Base-by-base conservation (phyloP, 2,113 vertebrate genomes). In the Ageneiosus marmoratus region DNA sequence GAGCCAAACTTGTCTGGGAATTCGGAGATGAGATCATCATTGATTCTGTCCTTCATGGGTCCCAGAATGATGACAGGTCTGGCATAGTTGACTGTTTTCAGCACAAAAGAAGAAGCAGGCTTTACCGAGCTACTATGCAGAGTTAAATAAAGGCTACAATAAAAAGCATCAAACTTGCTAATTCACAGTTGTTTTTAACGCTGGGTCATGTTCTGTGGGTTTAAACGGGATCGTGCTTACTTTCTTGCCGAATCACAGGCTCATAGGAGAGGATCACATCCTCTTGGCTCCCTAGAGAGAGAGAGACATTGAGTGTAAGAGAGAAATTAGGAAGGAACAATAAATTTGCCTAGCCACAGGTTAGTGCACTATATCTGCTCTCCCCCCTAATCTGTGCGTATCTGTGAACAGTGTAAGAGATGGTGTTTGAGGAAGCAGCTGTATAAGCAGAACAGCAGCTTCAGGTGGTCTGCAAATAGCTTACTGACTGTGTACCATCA, bases 1-100 rank as follows among this genome's bases (percentile, higher is more conserved):
- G 97, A 99, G 51, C 98, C 97, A 92, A 99, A 99, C 90, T 99
- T 99, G 87, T 99, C 97, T 37, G 98, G 98, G 86, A 98, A 99
- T 90, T 99, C 98, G 3, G 96, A 98, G 93, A 99, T 99, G 89
- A 99, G 95, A 89, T 99, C 97, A 41, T 98, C 98, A 3, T 99
- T 99, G 91, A 99, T 95, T 79, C 97, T 94, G 92, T 99, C 98
- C 93, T 99, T 99, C 97, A 98, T 98, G 13, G 98, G 97, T 50
- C 98, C 98, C 67, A 99, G 94, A 89, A 99, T 99, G 86, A 99
- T 99, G 87, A 99, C 94, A 0, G 98, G 98, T 85, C 98, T 94
- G 87, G 97, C 97, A 79, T 99, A 99, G 93, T 92, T 95, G 89
- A 99, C 98, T 99, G 92, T 13, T 56, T 82, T 82, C 83, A 51